A percentile compares a stretch with the other conserved stretches of the same genome.
phyloP scores from a whole-genome alignment of 2,797 vertebrate species.

The Hyperoplus lanceolatus region DNA sequence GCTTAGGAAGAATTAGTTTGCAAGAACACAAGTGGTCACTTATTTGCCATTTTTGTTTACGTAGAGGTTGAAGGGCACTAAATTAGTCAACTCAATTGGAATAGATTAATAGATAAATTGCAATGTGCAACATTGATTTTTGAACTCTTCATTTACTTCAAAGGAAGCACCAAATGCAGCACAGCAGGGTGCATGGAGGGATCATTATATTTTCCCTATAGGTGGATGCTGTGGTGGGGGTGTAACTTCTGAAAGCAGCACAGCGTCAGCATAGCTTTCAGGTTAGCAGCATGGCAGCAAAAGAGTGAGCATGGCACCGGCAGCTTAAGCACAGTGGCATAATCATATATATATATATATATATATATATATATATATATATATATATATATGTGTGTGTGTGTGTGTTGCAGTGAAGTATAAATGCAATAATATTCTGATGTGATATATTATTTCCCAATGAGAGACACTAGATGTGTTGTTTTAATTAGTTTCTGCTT shows the following conservation, averaged over 20 bases:
- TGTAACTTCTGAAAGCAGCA: background rate
- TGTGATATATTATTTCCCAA: background rate
- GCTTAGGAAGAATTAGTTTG: background rate
- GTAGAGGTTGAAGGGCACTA: background rate
- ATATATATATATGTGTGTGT: background rate
- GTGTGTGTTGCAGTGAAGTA: background rate
- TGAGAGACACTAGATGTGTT: background rate
- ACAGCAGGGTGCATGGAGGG: background rate
- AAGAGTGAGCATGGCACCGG: background rate
- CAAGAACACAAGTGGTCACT: background rate
- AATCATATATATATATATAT: background rate
- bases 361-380: too few species aligned
- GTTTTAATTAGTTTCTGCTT: background rate
- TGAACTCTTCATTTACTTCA: background rate
- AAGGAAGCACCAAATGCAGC: background rate
- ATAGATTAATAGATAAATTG: background rate
- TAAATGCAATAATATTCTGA: too few species aligned
- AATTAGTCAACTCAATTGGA: background rate
- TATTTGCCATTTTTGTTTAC: background rate
- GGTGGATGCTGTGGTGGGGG: background rate
- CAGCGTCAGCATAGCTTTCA: background rate
- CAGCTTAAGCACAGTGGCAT: slow-evolving; percentile 4
- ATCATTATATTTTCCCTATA: background rate
- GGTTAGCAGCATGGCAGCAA: background rate
- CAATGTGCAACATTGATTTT: background rate